Percentiles rank a stretch among this genome's conserved stretches.
Conservation (phyloP, 2,888 invertebrate genomes). For the Eulithis prunata region DNA sequence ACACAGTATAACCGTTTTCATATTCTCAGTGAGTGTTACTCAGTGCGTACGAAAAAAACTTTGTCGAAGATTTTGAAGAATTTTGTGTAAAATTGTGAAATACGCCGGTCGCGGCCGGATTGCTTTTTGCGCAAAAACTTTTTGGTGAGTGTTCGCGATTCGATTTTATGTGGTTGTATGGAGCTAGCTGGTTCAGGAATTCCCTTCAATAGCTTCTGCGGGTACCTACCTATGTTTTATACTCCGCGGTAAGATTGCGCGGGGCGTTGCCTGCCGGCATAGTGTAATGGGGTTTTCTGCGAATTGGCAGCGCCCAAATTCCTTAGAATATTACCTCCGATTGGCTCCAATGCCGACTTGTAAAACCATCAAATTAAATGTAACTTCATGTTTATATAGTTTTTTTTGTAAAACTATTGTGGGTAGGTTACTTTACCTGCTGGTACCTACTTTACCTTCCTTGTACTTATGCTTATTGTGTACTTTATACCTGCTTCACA, state of each 20-base stretch:
- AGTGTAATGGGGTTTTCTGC: conserved; percentile 67
- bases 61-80: conserved; percentile 84
- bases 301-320: conserved; percentile 68
- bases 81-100: conserved; percentile 84
- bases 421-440: conserved; percentile 15
- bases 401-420: conserved; percentile 8
- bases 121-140: conserved; percentile 79
- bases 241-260: conserved; percentile 37
- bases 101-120: conserved; percentile 79
- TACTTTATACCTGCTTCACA: conserved; percentile 17
- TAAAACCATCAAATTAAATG: conserved; percentile 5
- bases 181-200: conserved; percentile 27
- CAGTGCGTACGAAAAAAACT: conserved; percentile 85
- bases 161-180: conserved; percentile 35
- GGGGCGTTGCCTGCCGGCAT: conserved; percentile 55
- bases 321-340: conserved; percentile 48
- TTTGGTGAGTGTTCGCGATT: conserved; percentile 70
- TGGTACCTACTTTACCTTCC: too few relatives aligned
- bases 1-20: conserved; percentile 82
- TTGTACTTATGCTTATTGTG: conserved; percentile 5
- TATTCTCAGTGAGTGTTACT: conserved; percentile 84
- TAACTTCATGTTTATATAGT: conserved; percentile 8
- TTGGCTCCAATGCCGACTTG: conserved; percentile 37
- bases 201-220: conserved; percentile 36
- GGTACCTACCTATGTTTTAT: conserved; percentile 37